These are phyloP conservation scores for Terrapene triunguis DNA, from an alignment of 2,113 vertebrate species.

Conservation along the genomic window DNA sequence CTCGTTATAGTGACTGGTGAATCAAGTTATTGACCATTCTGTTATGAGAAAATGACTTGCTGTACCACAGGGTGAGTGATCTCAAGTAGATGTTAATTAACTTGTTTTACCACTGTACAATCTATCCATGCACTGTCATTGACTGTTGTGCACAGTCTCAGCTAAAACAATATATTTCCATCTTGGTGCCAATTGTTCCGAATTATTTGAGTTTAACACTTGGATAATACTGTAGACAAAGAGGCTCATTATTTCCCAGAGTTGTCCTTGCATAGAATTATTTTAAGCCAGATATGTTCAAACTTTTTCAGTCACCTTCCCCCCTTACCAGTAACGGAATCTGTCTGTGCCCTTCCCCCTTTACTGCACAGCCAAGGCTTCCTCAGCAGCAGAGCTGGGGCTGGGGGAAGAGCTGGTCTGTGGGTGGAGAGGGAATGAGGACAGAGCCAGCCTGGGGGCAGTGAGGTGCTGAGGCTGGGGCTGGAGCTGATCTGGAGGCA, in stretches of 20 bases:
- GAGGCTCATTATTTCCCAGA: not conserved
- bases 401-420: too few species aligned
- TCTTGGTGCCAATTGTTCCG: conserved; percentile 1
- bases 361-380: too few species aligned
- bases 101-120: conserved; percentile 29
- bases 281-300: not conserved
- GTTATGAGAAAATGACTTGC: conserved; percentile 14
- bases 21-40: conserved; percentile 39
- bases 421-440: too few species aligned
- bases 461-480: too few species aligned
- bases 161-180: conserved; percentile 20
- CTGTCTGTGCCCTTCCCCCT: too few species aligned
- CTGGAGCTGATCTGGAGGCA: too few species aligned
- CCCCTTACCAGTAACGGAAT: too few species aligned
- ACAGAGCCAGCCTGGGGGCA: too few species aligned
- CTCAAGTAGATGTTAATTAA: conserved; percentile 41
- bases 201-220: conserved; percentile 17
- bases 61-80: conserved; percentile 18
- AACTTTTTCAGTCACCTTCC: too few species aligned
- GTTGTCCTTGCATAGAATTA: not conserved
- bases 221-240: not conserved
- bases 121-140: not conserved
- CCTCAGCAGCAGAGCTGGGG: too few species aligned
- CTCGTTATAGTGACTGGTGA: not conserved
- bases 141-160: not conserved